Base-by-base conservation (phyloP, 2,888 invertebrate genomes). In the Drepanosiphum platanoidis region DNA sequence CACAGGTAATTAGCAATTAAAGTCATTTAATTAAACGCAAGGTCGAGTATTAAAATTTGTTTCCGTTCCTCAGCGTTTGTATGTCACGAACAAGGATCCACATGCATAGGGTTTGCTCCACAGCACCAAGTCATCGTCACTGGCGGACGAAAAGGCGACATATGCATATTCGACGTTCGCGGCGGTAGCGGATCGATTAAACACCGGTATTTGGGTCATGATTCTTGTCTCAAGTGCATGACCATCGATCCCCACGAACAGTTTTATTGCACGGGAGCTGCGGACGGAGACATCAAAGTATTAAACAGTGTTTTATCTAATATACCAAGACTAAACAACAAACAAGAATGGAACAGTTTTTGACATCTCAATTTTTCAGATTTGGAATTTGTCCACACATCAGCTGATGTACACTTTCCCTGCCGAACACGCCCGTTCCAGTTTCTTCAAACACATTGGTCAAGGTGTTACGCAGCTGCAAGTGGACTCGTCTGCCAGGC, bases 371-470 rank as follows among this genome's bases (percentile, higher is more conserved):
- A 75, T 58, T 46, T 68, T 34, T 70, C 90, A 98, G 96, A 95
- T 99, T 88, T 99, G 98, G 96, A 96, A 96, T 86, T 92, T 98
- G 88, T 93, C 94, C 86, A 94, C 95, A 80, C 88, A 97, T 89
- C 95, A 96, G 88, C 91, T 96, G 87, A 91, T 98, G 87, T 94
- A 96, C 89, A 94, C 95, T 83, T 96, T 98, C 90, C 94, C 95
- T 58, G 97, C 96, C 0, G 99, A 99, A 90, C 99, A 99, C 91
- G 95, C 97, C 46, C 93, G 96, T 88, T 97, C 97, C 87, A 96
- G 97, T 87, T 97, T 99, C 92, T 98, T 99, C 92, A 96, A 98
- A 89, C 97, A 97, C 90, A 97, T 97, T 89, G 97, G 97, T 52
- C 97, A 97, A 90, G 97, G 97, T 52, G 98, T 99, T 68, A 97